Percentiles rank a stretch among this genome's conserved stretches.
Evolutionary conservation across 2,113 vertebrate species (phyloP).

Genomic region (Limanda limanda): DNA sequence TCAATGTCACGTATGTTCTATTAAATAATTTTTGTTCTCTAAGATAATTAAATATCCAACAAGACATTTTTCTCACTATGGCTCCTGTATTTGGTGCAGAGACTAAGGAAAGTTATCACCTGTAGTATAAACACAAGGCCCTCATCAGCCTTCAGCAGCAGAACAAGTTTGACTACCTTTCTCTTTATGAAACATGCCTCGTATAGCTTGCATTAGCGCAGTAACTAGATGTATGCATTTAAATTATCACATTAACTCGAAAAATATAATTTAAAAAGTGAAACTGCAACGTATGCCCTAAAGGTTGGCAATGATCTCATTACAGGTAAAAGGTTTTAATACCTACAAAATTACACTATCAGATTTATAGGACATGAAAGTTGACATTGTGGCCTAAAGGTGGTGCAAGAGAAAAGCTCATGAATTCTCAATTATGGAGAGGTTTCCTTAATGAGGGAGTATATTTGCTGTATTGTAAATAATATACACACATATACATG

Average conservation of each 20-base stretch:
- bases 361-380: neutral
- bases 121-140: neutral
- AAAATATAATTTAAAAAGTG: neutral
- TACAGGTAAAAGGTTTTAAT: neutral
- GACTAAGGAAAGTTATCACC: neutral
- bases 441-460: neutral
- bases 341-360: neutral
- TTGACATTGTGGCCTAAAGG: constrained; percentile 21
- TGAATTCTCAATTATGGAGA: neutral
- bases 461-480: neutral
- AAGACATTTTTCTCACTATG: neutral
- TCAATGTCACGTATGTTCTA: neutral
- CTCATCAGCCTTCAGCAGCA: neutral
- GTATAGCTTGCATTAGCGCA: neutral
- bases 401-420: constrained; percentile 29
- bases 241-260: neutral
- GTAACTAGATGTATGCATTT: neutral
- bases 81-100: neutral
- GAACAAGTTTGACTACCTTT: neutral
- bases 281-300: neutral
- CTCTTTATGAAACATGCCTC: neutral
- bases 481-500: neutral
- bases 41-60: neutral
- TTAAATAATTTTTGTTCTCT: neutral
- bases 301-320: neutral